Conservation (phyloP, 2,113 vertebrate genomes). For the Alethe castanea region DNA sequence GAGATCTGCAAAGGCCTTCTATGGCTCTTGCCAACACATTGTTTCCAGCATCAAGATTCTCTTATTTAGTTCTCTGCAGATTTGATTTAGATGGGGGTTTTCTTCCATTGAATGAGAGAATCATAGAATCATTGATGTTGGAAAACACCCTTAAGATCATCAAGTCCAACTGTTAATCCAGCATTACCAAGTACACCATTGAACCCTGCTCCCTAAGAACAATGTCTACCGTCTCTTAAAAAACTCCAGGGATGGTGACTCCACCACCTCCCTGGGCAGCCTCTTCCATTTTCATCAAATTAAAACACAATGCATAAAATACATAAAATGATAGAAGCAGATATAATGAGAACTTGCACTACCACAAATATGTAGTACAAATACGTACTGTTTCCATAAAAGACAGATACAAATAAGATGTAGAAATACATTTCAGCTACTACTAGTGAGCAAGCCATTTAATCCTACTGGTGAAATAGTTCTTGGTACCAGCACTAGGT, state of each 20-base stretch:
- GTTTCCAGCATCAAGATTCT: neutral
- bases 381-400: neutral
- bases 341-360: neutral
- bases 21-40: neutral
- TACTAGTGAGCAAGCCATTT: neutral
- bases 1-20: neutral
- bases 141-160: neutral
- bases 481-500: neutral
- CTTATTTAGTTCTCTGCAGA: neutral
- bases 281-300: neutral
- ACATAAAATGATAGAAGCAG: neutral
- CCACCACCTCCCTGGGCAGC: neutral
- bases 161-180: neutral
- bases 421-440: neutral
- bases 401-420: neutral
- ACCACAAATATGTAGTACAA: neutral
- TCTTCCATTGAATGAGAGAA: neutral
- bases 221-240: neutral
- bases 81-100: neutral
- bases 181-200: neutral
- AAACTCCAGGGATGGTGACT: neutral
- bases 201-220: neutral
- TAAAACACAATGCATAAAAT: neutral
- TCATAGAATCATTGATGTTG: neutral
- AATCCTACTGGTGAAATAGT: neutral